These are phyloP conservation scores for Pegea sp. DNA, from an alignment of 23 tunicate species.

Conservation along the genomic window DNA sequence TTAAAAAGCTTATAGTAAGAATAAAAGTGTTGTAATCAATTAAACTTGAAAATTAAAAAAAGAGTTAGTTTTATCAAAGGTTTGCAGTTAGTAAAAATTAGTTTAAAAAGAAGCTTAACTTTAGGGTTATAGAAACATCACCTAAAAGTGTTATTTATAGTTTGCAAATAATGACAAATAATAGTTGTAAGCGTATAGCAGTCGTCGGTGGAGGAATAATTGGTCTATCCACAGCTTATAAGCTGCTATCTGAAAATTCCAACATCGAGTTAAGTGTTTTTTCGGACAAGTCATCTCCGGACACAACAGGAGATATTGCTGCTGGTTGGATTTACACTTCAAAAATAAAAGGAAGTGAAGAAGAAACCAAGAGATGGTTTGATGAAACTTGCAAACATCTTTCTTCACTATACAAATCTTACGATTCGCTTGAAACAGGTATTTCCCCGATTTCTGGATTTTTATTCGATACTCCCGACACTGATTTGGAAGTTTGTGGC, in stretches of 20 bases:
- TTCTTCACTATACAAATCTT: conserved; percentile 5
- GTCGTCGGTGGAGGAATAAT: conserved; percentile 74
- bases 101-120: too few species aligned
- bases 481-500: background rate
- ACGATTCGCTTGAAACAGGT: conserved; percentile 22
- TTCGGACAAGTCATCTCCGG: conserved; percentile 27
- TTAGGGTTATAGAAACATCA: too few species aligned
- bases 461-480: background rate
- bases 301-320: conserved; percentile 72
- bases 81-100: too few species aligned
- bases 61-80: too few species aligned
- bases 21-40: too few species aligned
- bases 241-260: conserved; percentile 24
- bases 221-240: conserved; percentile 58
- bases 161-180: too few species aligned
- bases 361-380: conserved; percentile 11
- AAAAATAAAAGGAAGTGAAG: conserved; percentile 8
- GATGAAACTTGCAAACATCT: conserved; percentile 26
- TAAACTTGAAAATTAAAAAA: too few species aligned
- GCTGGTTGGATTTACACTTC: conserved; percentile 63
- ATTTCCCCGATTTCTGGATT: conserved; percentile 7
- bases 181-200: too few species aligned
- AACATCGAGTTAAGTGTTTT: conserved; percentile 16
- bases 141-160: too few species aligned
- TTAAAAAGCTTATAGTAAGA: too few species aligned